A percentile compares a stretch with the other conserved stretches of the same genome.
Conservation (phyloP, 1,140 invertebrate species). For the Drosophila lacertosa region DNA sequence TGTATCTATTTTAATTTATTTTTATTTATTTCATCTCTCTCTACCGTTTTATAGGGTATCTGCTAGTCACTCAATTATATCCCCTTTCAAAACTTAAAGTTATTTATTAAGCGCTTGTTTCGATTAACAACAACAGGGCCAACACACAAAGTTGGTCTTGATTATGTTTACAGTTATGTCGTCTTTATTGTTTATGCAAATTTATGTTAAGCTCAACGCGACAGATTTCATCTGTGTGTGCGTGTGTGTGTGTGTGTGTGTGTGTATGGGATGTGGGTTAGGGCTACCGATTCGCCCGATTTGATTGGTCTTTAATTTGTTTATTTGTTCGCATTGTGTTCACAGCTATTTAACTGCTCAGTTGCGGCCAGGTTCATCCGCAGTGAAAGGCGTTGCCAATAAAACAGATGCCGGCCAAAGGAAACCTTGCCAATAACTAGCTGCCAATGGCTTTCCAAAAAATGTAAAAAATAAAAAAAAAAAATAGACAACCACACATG, state of each 20-base stretch:
- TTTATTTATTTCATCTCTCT: background rate
- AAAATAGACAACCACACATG: conserved; percentile 15
- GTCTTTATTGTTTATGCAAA: conserved; percentile 73
- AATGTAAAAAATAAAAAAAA: conserved; percentile 15
- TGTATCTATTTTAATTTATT: background rate
- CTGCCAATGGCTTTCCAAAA: conserved; percentile 65
- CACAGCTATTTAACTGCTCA: background rate
- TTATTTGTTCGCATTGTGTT: conserved; percentile 4
- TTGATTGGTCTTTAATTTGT: conserved; percentile 72
- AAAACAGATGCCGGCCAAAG: conserved; percentile 25
- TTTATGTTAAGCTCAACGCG: conserved; percentile 64
- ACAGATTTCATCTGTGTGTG: conserved; percentile 15
- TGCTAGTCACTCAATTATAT: background rate
- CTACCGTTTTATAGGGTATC: conserved; percentile 16
- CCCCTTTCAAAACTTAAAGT: conserved; percentile 27
- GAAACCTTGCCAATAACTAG: conserved; percentile 72
- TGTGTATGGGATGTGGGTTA: conserved; percentile 25
- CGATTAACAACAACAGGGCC: conserved; percentile 21
- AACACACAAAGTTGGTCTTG: conserved; percentile 36
- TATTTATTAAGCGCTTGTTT: conserved; percentile 71
- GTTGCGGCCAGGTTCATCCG: background rate
- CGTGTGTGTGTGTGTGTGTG: conserved; percentile 4
- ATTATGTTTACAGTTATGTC: conserved; percentile 78
- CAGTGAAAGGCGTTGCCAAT: conserved; percentile 73
- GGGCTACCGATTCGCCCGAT: conserved; percentile 45